Evolutionary conservation across 2,888 invertebrate species (phyloP).

Genomic region (Lomographa bimaculata): DNA sequence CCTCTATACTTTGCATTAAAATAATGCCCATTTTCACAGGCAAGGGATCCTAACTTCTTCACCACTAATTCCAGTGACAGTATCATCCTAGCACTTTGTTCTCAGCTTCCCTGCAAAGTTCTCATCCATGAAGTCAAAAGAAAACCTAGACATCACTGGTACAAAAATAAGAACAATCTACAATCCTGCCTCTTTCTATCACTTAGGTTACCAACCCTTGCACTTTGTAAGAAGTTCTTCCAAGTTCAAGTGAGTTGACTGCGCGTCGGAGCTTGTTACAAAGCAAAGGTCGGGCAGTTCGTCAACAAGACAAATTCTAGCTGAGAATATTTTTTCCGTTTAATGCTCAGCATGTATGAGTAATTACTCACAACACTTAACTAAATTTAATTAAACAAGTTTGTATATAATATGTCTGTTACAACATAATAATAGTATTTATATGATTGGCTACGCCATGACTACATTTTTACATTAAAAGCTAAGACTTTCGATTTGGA

Average conservation of each 20-base stretch:
- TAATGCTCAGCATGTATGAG: conserved; percentile 81
- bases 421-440: conserved; percentile 57
- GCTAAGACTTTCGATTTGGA: conserved; percentile 69
- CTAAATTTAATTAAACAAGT: conserved; percentile 51
- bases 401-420: conserved; percentile 48
- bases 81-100: conserved; percentile 77
- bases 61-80: conserved; percentile 76
- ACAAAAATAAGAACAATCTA: conserved; percentile 58
- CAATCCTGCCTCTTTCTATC: conserved; percentile 66
- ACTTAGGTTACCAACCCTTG: conserved; percentile 71
- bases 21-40: conserved; percentile 93
- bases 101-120: conserved; percentile 83
- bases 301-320: conserved; percentile 78
- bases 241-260: conserved; percentile 55
- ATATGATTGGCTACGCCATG: conserved; percentile 59
- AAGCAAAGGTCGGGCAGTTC: conserved; percentile 80
- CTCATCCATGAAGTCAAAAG: conserved; percentile 75
- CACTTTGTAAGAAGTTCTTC: conserved; percentile 66
- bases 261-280: conserved; percentile 69
- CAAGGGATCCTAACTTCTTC: conserved; percentile 82
- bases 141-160: conserved; percentile 73
- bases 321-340: conserved; percentile 81
- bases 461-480: conserved; percentile 74
- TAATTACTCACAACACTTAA: conserved; percentile 65
- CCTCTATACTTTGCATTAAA: conserved; percentile 97